Conservation (phyloP, 2,113 vertebrate genomes). For the Ictalurus furcatus region DNA sequence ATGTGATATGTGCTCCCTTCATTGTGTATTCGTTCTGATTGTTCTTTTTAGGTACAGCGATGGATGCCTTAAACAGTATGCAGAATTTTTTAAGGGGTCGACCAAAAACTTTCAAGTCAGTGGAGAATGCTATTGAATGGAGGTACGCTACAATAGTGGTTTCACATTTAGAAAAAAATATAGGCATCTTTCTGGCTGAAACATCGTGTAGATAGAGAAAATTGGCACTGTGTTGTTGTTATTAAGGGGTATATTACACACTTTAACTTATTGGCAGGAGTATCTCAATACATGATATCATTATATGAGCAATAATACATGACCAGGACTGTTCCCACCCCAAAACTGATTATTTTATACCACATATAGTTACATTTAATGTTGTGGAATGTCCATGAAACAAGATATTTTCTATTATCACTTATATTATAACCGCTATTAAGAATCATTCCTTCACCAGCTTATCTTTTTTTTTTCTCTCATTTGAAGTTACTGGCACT, state of each 20-base stretch:
- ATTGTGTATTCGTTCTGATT: background rate
- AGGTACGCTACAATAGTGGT: constrained; percentile 72
- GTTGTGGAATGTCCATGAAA: background rate
- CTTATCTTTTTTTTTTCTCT: background rate
- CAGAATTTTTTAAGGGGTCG: constrained; percentile 98
- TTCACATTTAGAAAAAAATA: background rate
- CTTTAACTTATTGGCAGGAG: too few relatives aligned
- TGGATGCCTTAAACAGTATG: constrained; percentile 99
- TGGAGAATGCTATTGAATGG: constrained; percentile 98
- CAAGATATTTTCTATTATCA: background rate
- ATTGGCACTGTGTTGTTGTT: background rate
- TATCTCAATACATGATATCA: background rate
- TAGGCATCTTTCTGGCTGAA: background rate
- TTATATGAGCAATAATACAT: background rate
- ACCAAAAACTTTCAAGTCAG: constrained; percentile 95
- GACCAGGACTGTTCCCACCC: background rate
- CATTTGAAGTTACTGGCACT: background rate
- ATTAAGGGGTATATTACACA: background rate
- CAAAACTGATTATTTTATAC: background rate
- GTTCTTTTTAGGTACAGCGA: constrained; percentile 85
- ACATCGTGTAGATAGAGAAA: background rate
- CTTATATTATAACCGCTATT: background rate
- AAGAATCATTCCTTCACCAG: background rate
- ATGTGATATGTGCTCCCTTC: background rate
- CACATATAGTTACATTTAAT: background rate